These are phyloP conservation scores for Melanostoma scalare DNA, from an alignment of 2,888 invertebrate species.

Conservation along the genomic window DNA sequence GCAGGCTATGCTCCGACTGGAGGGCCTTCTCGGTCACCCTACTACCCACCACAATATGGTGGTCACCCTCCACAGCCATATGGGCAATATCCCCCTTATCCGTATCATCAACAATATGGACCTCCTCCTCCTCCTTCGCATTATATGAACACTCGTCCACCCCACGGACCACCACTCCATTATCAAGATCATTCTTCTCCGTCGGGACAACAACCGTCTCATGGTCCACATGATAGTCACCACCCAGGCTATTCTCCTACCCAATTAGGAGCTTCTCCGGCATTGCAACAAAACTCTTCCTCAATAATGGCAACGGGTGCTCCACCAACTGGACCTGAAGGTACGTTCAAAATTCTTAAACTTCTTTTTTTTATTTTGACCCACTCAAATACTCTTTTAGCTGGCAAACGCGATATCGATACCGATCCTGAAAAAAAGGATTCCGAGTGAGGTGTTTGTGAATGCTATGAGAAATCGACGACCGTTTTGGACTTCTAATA, in stretches of 20 bases:
- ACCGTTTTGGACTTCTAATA: too few species aligned
- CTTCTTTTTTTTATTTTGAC: background rate
- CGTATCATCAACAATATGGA: constrained; percentile 81
- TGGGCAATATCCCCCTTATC: constrained; percentile 80
- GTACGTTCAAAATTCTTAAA: constrained; percentile 27
- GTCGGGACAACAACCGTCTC: constrained; percentile 73
- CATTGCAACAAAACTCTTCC: constrained; percentile 68
- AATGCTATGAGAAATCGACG: background rate
- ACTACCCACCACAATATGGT: constrained; percentile 81
- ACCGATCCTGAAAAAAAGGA: constrained; percentile 80
- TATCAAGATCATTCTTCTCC: constrained; percentile 74
- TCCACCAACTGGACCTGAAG: constrained; percentile 62
- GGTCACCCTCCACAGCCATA: constrained; percentile 81
- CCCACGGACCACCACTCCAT: constrained; percentile 75
- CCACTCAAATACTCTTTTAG: constrained; percentile 43
- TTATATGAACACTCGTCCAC: constrained; percentile 79
- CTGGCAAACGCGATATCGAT: constrained; percentile 75
- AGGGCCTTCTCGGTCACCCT: constrained; percentile 80
- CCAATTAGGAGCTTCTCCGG: constrained; percentile 64
- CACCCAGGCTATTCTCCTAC: constrained; percentile 62
- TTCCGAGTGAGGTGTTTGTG: constrained; percentile 75
- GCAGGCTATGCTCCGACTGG: constrained; percentile 80
- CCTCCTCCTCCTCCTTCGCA: constrained; percentile 79
- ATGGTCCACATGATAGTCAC: constrained; percentile 75
- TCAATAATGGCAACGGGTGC: constrained; percentile 60